Base-by-base conservation (phyloP, 2,888 invertebrate species). In the Agapetus fuscipes region DNA sequence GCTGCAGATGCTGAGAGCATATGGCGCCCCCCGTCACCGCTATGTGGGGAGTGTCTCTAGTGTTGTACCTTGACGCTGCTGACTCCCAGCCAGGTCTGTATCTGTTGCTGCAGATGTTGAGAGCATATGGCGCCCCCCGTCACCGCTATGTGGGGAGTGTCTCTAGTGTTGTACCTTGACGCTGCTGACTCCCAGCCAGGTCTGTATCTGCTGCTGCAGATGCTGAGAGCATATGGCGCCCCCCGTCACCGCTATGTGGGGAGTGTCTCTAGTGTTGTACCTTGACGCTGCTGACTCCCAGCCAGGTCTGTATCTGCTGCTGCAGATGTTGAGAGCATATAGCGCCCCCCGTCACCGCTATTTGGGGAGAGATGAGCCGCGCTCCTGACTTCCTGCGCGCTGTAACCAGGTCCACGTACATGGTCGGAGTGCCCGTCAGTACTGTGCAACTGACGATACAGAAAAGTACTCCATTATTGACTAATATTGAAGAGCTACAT, bases 361-460 rank as follows among this genome's bases (percentile, higher is more conserved):
- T 57, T 47, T 66, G 61, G 2, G 68, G 51, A 1, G 57, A 60
- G 33, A 66, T 62, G 16, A 76, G 60, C 2, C 68, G 61, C 11
- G 64, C 52, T 9, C 66, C 58, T 6, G 66, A 47, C 41, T 64
- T 57, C 15, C 40, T 17, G 14, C 46, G 45, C 5, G 34, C 30
- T 4, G 32, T 38, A 28, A 87, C 58, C 48, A 86, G 64, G 61
- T 88, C 86, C 10, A 85, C 76, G 58, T 83, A 83, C 89, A 89
- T 89, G 2, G 90, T 89, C 4, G 90, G 88, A 0, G 88, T 87
- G 25, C 88, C 88, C 54, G 79, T 79, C 17, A 82, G 56, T 1
- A 78, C 59, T 1, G 76, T 76, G 53, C 87, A 86, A 50, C 78
- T 80, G 52, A 34, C n/a, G n/a, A n/a, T n/a, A n/a, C n/a, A n/a